phyloP scores from a whole-genome alignment of 2,888 invertebrate genomes.

The Parapristionchus giblindavisi region DNA sequence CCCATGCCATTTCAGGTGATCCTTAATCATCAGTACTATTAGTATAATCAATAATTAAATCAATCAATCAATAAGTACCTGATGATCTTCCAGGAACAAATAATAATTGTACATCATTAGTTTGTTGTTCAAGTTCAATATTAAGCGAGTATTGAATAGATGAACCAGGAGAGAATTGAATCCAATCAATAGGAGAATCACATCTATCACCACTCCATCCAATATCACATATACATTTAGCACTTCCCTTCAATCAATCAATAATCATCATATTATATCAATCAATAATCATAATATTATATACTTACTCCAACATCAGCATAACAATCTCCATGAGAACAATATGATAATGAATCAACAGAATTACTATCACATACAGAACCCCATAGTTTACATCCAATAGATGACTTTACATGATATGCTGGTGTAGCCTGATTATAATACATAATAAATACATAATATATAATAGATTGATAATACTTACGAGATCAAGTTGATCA shows the following conservation, averaged over 20 bases:
- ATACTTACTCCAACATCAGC: constrained; percentile 48
- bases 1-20: constrained; percentile 24
- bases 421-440: constrained; percentile 94
- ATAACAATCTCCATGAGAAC: constrained; percentile 67
- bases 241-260: constrained; percentile 14
- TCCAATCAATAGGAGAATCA: constrained; percentile 65
- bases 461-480: constrained; percentile 32
- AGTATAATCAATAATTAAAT: too few species aligned
- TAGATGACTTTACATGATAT: constrained; percentile 52
- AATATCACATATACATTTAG: constrained; percentile 88
- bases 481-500: constrained; percentile 84
- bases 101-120: constrained; percentile 87
- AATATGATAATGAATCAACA: constrained; percentile 74
- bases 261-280: not conserved
- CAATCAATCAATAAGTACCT: constrained; percentile 33
- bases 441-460: constrained; percentile 72
- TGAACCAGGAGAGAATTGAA: constrained; percentile 61
- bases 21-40: too few species aligned
- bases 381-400: constrained; percentile 90
- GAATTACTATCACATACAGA: constrained; percentile 86
- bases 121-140: constrained; percentile 54
- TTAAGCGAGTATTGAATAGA: constrained; percentile 56
- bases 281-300: not conserved
- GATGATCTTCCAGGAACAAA: constrained; percentile 80
- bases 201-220: constrained; percentile 85